These are phyloP conservation scores for Wasmannia auropunctata DNA, from an alignment of 1,140 invertebrate species.

Conservation along the genomic window DNA sequence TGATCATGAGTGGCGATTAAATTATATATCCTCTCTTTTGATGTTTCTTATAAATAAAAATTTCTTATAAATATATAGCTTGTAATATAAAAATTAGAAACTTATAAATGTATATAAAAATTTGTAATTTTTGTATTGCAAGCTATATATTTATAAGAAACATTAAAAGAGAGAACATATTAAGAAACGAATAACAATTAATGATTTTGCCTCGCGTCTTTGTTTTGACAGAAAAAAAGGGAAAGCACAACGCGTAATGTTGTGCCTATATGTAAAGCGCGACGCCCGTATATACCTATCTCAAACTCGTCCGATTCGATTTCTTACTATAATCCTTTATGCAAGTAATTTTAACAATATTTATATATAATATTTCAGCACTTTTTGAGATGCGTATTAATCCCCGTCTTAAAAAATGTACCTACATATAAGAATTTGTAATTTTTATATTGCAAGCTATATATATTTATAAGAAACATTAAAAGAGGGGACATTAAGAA, in stretches of 20 bases:
- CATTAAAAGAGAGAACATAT: not conserved
- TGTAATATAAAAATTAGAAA: not conserved
- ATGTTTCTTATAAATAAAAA: too few species aligned
- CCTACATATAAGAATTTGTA: not conserved
- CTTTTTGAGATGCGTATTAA: too few species aligned
- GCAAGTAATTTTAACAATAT: not conserved
- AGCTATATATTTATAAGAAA: not conserved
- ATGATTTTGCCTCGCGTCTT: not conserved
- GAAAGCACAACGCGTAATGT: not conserved
- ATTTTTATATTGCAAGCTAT: not conserved
- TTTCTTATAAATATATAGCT: not conserved
- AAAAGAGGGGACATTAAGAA: not conserved
- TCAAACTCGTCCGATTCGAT: not conserved
- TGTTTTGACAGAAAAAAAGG: not conserved
- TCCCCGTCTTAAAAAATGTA: not conserved
- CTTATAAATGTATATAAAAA: not conserved
- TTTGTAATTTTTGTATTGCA: not conserved
- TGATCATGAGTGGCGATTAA: not conserved
- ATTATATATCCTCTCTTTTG: not conserved
- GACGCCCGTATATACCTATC: too few species aligned
- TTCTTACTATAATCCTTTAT: not conserved
- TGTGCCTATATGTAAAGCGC: not conserved
- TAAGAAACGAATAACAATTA: not conserved
- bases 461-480: not conserved
- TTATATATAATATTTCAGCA: too few species aligned